Percentiles rank a stretch among this genome's conserved stretches.
phyloP scores from a whole-genome alignment of 1,140 invertebrate species.

The Drosophila ironensis region DNA sequence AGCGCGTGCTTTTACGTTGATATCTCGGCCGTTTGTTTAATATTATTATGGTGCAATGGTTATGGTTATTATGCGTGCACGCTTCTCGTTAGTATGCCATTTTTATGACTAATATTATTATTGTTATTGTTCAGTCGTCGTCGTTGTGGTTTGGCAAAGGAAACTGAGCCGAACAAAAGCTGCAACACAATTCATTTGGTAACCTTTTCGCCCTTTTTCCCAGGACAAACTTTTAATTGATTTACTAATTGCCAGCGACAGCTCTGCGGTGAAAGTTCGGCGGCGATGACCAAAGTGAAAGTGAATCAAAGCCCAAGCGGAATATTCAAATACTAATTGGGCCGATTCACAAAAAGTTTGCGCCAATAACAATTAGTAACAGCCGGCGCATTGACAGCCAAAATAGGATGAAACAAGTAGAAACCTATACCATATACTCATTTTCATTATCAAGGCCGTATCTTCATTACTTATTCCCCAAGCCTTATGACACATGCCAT shows the following conservation, averaged over 20 bases:
- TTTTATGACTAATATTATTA: slow-evolving; percentile 27
- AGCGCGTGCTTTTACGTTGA: background rate
- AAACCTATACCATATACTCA: no score
- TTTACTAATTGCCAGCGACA: slow-evolving; percentile 36
- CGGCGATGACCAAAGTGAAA: background rate
- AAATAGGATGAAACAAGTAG: background rate
- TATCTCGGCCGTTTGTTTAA: slow-evolving; percentile 16
- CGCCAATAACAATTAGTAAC: slow-evolving; percentile 9
- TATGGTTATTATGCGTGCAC: slow-evolving; percentile 6
- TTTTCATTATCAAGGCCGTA: no score
- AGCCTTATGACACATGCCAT: no score
- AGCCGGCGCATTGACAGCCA: background rate
- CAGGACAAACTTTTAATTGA: slow-evolving; percentile 39
- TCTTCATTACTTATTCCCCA: no score
- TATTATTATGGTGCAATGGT: slow-evolving; percentile 11
- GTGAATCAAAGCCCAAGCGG: slow-evolving; percentile 20
- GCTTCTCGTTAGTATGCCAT: slow-evolving; percentile 19
- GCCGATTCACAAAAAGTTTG: background rate
- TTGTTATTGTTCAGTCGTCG: slow-evolving; percentile 50
- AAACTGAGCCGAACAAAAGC: slow-evolving; percentile 3
- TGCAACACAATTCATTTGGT: slow-evolving; percentile 26
- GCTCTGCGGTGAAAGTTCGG: background rate
- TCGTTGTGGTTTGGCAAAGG: slow-evolving; percentile 6
- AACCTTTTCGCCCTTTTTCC: background rate
- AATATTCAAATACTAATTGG: slow-evolving; percentile 16